A percentile compares a stretch with the other conserved stretches of the same genome.
These are phyloP conservation scores for Crematogaster levior DNA, from an alignment of 2,888 invertebrate species.

Conservation along the genomic window DNA sequence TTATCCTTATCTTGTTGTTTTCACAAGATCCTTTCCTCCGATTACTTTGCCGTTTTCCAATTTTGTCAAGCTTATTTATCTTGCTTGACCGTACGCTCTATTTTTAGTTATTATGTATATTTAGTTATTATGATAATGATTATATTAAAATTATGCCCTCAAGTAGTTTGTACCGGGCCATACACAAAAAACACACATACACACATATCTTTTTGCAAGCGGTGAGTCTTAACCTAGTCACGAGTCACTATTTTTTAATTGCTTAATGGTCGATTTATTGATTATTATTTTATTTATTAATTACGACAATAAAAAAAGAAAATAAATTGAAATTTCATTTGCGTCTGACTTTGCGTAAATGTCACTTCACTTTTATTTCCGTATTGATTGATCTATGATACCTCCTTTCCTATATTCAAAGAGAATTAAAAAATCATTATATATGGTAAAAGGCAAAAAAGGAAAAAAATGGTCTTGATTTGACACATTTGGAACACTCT, in stretches of 20 bases:
- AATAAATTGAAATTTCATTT: constrained; percentile 67
- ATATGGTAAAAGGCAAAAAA: not conserved
- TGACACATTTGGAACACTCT: constrained; percentile 57
- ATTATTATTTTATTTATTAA: constrained; percentile 85
- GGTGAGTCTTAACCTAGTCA: constrained; percentile 86
- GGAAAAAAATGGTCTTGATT: constrained; percentile 56
- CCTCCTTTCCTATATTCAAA: constrained; percentile 13
- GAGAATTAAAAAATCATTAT: constrained; percentile 7
- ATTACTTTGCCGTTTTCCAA: constrained; percentile 33
- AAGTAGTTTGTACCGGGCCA: constrained; percentile 62
- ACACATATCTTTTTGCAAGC: constrained; percentile 82
- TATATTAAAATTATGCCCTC: constrained; percentile 48
- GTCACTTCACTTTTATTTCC: constrained; percentile 34
- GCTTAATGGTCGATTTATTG: constrained; percentile 82
- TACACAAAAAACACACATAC: constrained; percentile 61
- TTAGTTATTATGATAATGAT: constrained; percentile 70
- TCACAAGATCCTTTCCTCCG: not conserved
- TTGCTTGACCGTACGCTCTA: constrained; percentile 71
- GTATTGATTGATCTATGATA: constrained; percentile 33
- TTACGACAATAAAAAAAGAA: constrained; percentile 80
- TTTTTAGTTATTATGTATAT: constrained; percentile 71
- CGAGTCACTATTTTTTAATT: constrained; percentile 85
- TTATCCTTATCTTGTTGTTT: not conserved
- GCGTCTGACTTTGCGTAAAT: constrained; percentile 51
- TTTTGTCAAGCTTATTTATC: constrained; percentile 28